Percentiles rank a stretch among this genome's conserved stretches.
phyloP scores from a whole-genome alignment of 2,888 invertebrate species.

The Hylaea fasciaria region DNA sequence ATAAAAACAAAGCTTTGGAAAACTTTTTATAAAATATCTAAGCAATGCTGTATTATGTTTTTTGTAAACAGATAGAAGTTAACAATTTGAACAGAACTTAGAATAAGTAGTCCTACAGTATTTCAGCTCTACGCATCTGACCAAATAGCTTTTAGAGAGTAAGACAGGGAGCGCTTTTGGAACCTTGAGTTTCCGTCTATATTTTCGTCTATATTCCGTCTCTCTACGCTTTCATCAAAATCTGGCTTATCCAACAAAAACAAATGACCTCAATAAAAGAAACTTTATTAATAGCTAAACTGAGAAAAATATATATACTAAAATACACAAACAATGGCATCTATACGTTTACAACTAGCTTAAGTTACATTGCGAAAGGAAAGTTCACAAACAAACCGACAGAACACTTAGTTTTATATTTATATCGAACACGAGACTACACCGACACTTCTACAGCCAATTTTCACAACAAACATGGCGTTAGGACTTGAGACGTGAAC shows the following conservation, averaged over 20 bases:
- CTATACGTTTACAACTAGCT: constrained; percentile 62
- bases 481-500: constrained; percentile 20
- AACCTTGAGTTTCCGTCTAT: too few relatives aligned
- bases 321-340: constrained; percentile 79
- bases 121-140: too few relatives aligned
- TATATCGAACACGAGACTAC: constrained; percentile 26
- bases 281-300: constrained; percentile 77
- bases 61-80: too few relatives aligned
- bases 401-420: constrained; percentile 23
- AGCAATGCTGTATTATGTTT: too few relatives aligned
- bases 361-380: constrained; percentile 44
- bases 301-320: constrained; percentile 68
- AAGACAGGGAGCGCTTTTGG: too few relatives aligned
- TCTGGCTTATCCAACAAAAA: constrained; percentile 16
- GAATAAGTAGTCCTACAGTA: too few relatives aligned
- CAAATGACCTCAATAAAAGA: constrained; percentile 69
- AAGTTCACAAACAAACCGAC: constrained; percentile 35
- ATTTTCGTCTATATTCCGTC: too few relatives aligned
- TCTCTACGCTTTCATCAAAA: too few relatives aligned
- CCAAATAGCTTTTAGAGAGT: too few relatives aligned
- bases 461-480: constrained; percentile 25
- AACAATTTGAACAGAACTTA: too few relatives aligned
- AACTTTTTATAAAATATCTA: too few relatives aligned
- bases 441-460: constrained; percentile 25
- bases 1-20: too few relatives aligned